These are phyloP conservation scores for Alosa alosa DNA, from an alignment of 2,113 vertebrate genomes.

Conservation along the genomic window DNA sequence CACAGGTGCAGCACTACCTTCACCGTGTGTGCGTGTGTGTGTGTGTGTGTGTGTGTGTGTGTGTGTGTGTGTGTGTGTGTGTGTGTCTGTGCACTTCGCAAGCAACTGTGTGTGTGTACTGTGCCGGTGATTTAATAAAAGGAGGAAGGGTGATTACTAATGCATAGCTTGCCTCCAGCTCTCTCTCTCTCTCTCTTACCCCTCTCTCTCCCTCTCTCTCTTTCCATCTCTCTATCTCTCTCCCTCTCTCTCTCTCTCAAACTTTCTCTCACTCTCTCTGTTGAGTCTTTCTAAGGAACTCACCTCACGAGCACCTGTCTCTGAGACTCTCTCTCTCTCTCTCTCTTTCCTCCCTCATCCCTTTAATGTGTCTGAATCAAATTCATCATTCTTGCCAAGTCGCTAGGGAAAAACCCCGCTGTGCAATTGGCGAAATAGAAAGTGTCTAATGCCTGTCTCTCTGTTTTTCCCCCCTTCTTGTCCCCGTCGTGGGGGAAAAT, in stretches of 20 bases:
- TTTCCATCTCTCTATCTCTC: conserved; percentile 32
- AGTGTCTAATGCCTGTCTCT: conserved; percentile 31
- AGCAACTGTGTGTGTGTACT: neutral
- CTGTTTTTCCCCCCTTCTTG: too few species aligned
- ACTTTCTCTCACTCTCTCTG: conserved; percentile 28
- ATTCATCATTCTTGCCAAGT: conserved; percentile 33
- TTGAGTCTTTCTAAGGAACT: conserved; percentile 30
- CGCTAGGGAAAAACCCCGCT: conserved; percentile 11
- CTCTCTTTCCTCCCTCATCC: conserved; percentile 7
- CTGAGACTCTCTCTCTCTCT: neutral
- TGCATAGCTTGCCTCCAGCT: conserved; percentile 49
- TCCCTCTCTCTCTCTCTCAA: conserved; percentile 28
- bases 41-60: neutral
- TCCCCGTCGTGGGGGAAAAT: neutral
- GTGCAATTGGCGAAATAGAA: conserved; percentile 20
- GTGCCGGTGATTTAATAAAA: conserved; percentile 17
- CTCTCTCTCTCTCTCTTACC: conserved; percentile 26
- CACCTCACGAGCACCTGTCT: neutral
- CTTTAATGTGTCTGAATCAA: conserved; percentile 43
- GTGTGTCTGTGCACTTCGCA: too few species aligned
- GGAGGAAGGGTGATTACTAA: conserved; percentile 44
- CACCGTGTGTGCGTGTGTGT: neutral
- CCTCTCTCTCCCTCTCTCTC: conserved; percentile 15
- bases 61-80: too few species aligned
- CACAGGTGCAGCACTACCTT: neutral